Percentiles rank a stretch among this genome's conserved stretches.
These are phyloP conservation scores for Lasioglossum albipes DNA, from an alignment of 1,140 invertebrate species.

Conservation along the genomic window DNA sequence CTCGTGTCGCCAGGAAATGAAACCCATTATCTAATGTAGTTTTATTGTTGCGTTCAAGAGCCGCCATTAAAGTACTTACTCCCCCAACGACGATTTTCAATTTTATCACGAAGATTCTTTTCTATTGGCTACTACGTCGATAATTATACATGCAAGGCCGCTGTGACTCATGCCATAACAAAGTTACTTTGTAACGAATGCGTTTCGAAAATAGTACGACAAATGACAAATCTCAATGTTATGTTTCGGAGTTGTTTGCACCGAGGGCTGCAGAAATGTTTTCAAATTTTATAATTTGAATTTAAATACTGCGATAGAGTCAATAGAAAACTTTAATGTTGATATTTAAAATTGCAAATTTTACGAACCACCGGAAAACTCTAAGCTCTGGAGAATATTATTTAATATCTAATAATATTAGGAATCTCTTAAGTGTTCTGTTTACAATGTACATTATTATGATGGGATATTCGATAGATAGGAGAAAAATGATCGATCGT, in stretches of 20 bases:
- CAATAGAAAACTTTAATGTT: too few relatives aligned
- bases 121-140: not conserved
- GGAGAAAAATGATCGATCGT: too few relatives aligned
- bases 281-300: too few relatives aligned
- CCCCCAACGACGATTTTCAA: slow-evolving; percentile 25
- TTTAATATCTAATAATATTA: too few relatives aligned
- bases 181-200: not conserved
- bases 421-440: too few relatives aligned
- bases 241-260: not conserved
- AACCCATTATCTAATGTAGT: slow-evolving; percentile 72
- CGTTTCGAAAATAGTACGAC: not conserved
- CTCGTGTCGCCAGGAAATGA: slow-evolving; percentile 62
- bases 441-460: too few relatives aligned
- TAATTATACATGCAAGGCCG: not conserved
- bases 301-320: too few relatives aligned
- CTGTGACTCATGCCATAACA: not conserved
- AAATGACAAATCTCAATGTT: not conserved
- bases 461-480: too few relatives aligned
- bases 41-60: slow-evolving; percentile 66
- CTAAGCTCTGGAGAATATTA: too few relatives aligned
- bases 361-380: too few relatives aligned
- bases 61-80: slow-evolving; percentile 61
- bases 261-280: too few relatives aligned
- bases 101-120: slow-evolving; percentile 14
- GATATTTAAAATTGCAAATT: too few relatives aligned